These are phyloP conservation scores for Spea multiplicata DNA, from an alignment of 2,113 vertebrate genomes.

Conservation along the genomic window DNA sequence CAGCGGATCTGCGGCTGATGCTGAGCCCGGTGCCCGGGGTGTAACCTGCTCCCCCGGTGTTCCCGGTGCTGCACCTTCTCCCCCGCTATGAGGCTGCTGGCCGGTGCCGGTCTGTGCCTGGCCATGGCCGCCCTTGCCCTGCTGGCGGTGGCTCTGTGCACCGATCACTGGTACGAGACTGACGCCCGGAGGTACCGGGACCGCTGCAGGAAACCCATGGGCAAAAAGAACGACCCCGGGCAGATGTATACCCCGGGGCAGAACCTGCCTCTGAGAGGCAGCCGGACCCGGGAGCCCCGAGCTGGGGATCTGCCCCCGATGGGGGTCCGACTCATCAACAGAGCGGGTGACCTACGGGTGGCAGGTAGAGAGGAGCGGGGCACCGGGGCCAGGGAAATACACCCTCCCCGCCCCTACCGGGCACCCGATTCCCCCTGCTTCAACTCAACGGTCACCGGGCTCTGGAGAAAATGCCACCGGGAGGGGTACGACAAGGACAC, in stretches of 20 bases:
- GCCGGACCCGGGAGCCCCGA: not conserved
- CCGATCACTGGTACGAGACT: slow-evolving; percentile 88
- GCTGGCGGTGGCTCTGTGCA: slow-evolving; percentile 84
- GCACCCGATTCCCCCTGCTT: slow-evolving; percentile 81
- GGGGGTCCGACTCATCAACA: slow-evolving; percentile 25
- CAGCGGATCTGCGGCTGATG: slow-evolving; percentile 8
- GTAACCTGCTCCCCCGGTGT: too few relatives aligned
- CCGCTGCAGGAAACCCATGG: slow-evolving; percentile 82
- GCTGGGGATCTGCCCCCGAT: not conserved
- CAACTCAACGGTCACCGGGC: slow-evolving; percentile 83
- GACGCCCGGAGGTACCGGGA: slow-evolving; percentile 83
- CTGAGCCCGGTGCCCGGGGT: slow-evolving; percentile 12
- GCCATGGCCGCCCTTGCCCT: slow-evolving; percentile 79
- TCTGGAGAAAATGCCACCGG: slow-evolving; percentile 85
- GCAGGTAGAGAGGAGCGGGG: not conserved
- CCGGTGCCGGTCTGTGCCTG: slow-evolving; percentile 79
- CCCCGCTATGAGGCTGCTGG: slow-evolving; percentile 84
- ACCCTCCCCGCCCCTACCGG: slow-evolving; percentile 67
- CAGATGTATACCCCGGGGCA: slow-evolving; percentile 83
- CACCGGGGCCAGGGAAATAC: slow-evolving; percentile 45
- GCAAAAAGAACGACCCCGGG: slow-evolving; percentile 83
- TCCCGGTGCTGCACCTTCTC: not conserved
- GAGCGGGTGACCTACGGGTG: not conserved
- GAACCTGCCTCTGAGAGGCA: slow-evolving; percentile 78
- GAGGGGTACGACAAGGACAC: slow-evolving; percentile 84